phyloP scores from a whole-genome alignment of 1,140 invertebrate species.

The Pantala flavescens region DNA sequence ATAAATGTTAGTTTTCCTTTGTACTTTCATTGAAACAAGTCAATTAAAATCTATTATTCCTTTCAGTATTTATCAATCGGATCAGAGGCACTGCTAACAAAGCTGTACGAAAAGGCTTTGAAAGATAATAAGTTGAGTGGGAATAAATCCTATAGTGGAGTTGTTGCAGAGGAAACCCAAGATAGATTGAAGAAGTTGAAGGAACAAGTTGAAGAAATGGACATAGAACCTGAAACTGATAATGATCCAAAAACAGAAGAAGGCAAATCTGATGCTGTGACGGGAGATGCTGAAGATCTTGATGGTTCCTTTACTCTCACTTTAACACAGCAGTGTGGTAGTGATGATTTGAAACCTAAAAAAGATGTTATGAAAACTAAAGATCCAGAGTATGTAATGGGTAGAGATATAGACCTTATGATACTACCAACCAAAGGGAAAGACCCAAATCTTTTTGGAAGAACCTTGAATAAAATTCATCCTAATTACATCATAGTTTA shows the following conservation, averaged over 20 bases:
- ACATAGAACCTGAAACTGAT: conserved; percentile 29
- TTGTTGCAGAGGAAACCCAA: conserved; percentile 32
- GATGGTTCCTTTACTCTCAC: conserved; percentile 25
- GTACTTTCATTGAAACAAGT: too few species aligned
- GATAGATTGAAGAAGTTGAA: conserved; percentile 27
- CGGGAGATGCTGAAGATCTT: conserved; percentile 29
- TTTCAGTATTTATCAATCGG: conserved; percentile 54
- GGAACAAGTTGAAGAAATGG: conserved; percentile 27
- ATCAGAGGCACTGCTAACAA: conserved; percentile 40
- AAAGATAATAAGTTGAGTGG: conserved; percentile 37
- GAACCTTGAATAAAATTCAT: conserved; percentile 51
- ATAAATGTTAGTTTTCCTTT: too few species aligned
- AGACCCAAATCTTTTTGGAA: conserved; percentile 36
- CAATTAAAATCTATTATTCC: conserved; percentile 20
- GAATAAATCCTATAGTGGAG: conserved; percentile 41
- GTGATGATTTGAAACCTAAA: conserved; percentile 21
- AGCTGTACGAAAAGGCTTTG: conserved; percentile 36
- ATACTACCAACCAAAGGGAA: background rate
- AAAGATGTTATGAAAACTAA: background rate
- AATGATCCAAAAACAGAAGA: conserved; percentile 30
- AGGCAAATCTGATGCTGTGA: conserved; percentile 28
- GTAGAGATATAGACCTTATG: background rate
- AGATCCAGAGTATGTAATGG: background rate
- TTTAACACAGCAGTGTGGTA: conserved; percentile 30
- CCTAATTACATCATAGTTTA: conserved; percentile 86